Evolutionary conservation across 1,140 invertebrate genomes (phyloP).

Genomic region (Brachionus calyciflorus): DNA sequence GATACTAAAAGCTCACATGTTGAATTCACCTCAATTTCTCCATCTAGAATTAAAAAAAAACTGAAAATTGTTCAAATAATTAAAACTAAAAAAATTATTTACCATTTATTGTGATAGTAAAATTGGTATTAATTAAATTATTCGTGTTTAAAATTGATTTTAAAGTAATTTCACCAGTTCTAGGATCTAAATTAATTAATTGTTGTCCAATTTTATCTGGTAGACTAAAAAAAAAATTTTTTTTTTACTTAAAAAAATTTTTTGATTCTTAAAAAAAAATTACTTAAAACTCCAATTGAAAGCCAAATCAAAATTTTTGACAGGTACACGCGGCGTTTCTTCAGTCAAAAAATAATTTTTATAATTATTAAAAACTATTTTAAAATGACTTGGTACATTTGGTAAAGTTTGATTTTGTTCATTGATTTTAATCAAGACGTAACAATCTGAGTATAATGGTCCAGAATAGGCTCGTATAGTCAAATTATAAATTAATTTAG

Average conservation of each 20-base stretch:
- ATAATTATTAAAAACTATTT: conserved; percentile 39
- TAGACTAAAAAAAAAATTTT: background rate
- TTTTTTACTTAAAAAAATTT: background rate
- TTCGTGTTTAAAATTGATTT: conserved; percentile 28
- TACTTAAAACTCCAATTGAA: conserved; percentile 26
- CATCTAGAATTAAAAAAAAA: background rate
- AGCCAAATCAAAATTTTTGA: conserved; percentile 4
- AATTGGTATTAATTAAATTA: conserved; percentile 13
- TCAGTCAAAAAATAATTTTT: conserved; percentile 43
- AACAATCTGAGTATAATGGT: background rate
- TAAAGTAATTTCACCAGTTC: conserved; percentile 7
- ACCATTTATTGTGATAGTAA: background rate
- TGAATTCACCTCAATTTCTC: background rate
- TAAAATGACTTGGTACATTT: background rate
- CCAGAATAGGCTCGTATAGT: conserved; percentile 2
- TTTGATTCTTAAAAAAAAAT: background rate
- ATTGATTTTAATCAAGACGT: background rate
- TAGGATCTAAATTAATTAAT: background rate
- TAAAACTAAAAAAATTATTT: background rate
- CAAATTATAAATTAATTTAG: background rate
- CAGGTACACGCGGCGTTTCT: background rate
- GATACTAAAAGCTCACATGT: conserved; percentile 29
- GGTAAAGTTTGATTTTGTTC: background rate
- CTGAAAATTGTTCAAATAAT: no score
- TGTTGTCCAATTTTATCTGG: conserved; percentile 8